Percentiles rank a stretch among this genome's conserved stretches.
phyloP scores from a whole-genome alignment of 2,888 invertebrate species.

The Oscheius onirici region DNA sequence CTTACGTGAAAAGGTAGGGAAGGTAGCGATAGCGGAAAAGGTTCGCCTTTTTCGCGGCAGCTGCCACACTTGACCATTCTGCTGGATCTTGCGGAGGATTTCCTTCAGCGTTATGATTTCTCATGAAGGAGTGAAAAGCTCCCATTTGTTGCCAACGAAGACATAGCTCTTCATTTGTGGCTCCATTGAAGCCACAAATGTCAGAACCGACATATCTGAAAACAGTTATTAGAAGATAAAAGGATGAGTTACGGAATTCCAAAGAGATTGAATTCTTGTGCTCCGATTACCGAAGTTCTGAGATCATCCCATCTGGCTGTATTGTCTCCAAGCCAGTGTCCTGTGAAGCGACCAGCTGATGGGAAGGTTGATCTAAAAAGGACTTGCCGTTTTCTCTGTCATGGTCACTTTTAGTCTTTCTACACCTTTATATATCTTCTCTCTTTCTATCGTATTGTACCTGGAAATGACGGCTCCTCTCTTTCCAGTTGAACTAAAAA shows the following conservation, averaged over 20 bases:
- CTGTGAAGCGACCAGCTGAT: constrained; percentile 71
- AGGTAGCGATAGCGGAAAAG: constrained; percentile 66
- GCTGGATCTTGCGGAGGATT: constrained; percentile 66
- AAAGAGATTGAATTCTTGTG: constrained; percentile 56
- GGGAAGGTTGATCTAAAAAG: constrained; percentile 71
- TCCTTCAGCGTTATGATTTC: constrained; percentile 68
- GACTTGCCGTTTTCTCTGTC: neutral
- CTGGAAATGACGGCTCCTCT: constrained; percentile 72
- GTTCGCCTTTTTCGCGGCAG: constrained; percentile 63
- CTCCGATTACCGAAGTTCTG: constrained; percentile 70
- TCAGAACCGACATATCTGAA: constrained; percentile 72
- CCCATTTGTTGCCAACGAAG: constrained; percentile 77
- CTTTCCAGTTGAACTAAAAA: constrained; percentile 69
- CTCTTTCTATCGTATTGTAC: no score
- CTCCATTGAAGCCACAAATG: constrained; percentile 74
- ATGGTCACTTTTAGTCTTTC: neutral
- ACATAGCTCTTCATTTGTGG: constrained; percentile 75
- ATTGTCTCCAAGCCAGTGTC: constrained; percentile 88
- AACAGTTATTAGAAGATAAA: neutral
- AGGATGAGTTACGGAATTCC: constrained; percentile 49
- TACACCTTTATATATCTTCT: neutral
- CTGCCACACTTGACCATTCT: constrained; percentile 66
- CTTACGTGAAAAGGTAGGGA: constrained; percentile 65
- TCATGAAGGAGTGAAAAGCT: constrained; percentile 67
- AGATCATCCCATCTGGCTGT: constrained; percentile 83